Conservation (phyloP, 2,113 vertebrate species). For the Xiphophorus couchianus region DNA sequence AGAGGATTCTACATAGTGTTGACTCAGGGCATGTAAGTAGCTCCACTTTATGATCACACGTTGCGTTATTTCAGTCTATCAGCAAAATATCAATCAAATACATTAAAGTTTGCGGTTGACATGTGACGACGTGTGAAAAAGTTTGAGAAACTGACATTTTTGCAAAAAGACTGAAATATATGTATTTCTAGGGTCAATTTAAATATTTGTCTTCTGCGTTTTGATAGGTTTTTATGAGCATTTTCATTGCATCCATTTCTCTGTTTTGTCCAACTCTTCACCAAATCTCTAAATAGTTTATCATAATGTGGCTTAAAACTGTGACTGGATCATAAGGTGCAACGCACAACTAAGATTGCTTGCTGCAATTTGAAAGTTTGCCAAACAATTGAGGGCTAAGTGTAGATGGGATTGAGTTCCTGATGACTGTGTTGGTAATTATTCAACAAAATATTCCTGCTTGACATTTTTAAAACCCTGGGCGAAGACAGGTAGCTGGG, state of each 20-base stretch:
- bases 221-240: not conserved
- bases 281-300: not conserved
- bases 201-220: no score
- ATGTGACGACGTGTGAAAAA: no score
- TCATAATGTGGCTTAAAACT: conserved; percentile 1
- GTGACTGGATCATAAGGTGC: conserved; percentile 47
- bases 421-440: conserved; percentile 18
- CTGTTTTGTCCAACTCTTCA: not conserved
- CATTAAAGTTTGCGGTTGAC: no score
- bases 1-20: no score
- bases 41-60: no score
- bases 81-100: no score
- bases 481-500: not conserved
- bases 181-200: no score
- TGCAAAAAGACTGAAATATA: no score
- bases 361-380: conserved; percentile 1
- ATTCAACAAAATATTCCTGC: not conserved
- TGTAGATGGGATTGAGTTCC: conserved; percentile 15
- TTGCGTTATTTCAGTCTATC: no score
- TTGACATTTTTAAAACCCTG: conserved; percentile 4
- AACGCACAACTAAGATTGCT: conserved; percentile 6
- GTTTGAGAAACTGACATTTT: no score
- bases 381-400: not conserved
- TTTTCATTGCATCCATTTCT: not conserved
- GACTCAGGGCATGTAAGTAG: no score